A percentile compares a stretch with the other conserved stretches of the same genome.
These are phyloP conservation scores for Sycophila sp. DNA, from an alignment of 1,140 invertebrate genomes.

Conservation along the genomic window DNA sequence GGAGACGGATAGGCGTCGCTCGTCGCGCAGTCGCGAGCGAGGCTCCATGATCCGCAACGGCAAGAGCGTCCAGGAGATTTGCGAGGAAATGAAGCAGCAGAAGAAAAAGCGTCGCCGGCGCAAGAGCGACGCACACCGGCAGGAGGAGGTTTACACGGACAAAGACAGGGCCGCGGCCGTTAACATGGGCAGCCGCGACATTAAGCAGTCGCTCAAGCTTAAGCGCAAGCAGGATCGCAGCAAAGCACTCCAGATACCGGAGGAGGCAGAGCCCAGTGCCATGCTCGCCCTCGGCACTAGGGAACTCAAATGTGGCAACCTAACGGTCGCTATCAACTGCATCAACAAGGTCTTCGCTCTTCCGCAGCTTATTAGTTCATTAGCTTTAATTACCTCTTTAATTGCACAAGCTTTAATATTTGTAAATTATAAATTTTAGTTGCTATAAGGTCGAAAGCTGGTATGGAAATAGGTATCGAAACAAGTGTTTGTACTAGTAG, in stretches of 20 bases:
- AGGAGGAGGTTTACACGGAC: conserved; percentile 87
- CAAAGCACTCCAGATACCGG: conserved; percentile 77
- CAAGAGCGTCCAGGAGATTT: conserved; percentile 40
- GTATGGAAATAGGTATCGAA: no score
- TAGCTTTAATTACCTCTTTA: not conserved
- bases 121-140: conserved; percentile 55
- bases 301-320: conserved; percentile 77
- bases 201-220: conserved; percentile 83
- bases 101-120: conserved; percentile 62
- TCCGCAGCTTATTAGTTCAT: not conserved
- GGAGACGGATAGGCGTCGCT: not conserved
- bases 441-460: no score
- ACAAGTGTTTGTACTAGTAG: no score
- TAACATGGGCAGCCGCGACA: conserved; percentile 83
- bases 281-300: conserved; percentile 79
- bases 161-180: conserved; percentile 90
- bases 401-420: not conserved
- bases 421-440: not conserved
- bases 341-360: conserved; percentile 85
- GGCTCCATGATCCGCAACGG: not conserved
- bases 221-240: conserved; percentile 83
- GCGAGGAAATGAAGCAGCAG: conserved; percentile 64
- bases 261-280: conserved; percentile 80
- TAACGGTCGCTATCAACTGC: conserved; percentile 76
- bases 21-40: not conserved